phyloP scores from a whole-genome alignment of 2,113 vertebrate genomes.

The Ivindomyrus marchei region DNA sequence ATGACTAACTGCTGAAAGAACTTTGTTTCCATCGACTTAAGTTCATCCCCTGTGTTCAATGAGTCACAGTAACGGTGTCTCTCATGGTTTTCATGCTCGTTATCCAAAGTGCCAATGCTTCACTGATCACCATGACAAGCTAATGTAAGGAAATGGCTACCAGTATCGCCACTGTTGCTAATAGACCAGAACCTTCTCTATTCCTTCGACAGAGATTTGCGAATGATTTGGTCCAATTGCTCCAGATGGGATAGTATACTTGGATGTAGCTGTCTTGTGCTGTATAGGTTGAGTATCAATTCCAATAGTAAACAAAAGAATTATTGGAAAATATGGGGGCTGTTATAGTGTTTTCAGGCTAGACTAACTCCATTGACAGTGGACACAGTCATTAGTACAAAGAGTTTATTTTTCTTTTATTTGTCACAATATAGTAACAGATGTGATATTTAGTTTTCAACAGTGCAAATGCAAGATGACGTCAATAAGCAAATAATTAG shows the following conservation, averaged over 20 bases:
- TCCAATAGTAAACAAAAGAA: conserved; percentile 11
- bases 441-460: conserved; percentile 28
- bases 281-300: conserved; percentile 29
- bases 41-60: background rate
- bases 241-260: background rate
- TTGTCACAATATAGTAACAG: conserved; percentile 33
- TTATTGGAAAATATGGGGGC: background rate
- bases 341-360: conserved; percentile 20
- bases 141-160: background rate
- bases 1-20: conserved; percentile 8
- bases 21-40: background rate
- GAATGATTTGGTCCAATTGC: background rate
- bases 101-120: conserved; percentile 32
- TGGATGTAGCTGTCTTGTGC: background rate
- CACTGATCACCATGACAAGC: conserved; percentile 5
- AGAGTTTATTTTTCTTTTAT: conserved; percentile 21
- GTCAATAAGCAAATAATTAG: conserved; percentile 32
- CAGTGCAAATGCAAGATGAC: conserved; percentile 26
- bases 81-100: conserved; percentile 16
- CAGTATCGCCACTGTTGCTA: conserved; percentile 18
- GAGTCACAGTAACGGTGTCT: background rate
- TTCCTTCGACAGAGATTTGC: background rate
- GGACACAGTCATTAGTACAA: conserved; percentile 27
- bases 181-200: conserved; percentile 8
- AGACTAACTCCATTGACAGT: conserved; percentile 18